phyloP scores from a whole-genome alignment of 2,888 invertebrate genomes.

The Drosophila flavopinicola region DNA sequence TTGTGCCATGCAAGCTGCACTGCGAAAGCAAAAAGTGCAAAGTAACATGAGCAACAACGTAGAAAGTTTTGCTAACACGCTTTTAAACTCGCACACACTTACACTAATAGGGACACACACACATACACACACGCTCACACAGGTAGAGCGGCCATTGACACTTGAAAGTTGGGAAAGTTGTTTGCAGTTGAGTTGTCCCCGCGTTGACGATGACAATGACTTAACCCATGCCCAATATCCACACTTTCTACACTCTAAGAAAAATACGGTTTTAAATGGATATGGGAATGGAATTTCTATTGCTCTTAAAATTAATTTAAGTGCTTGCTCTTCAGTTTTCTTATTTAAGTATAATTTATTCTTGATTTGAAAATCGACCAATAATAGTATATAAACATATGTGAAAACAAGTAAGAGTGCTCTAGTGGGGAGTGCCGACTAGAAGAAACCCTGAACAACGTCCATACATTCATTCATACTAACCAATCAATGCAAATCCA shows the following conservation, averaged over 20 bases:
- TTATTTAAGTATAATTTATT: too few species aligned
- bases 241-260: not conserved
- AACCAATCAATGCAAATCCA: too few species aligned
- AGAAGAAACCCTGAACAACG: too few species aligned
- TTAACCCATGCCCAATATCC: conserved; percentile 18
- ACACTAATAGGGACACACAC: conserved; percentile 8
- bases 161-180: conserved; percentile 52
- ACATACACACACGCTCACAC: conserved; percentile 18
- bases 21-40: conserved; percentile 2
- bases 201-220: conserved; percentile 26
- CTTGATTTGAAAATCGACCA: too few species aligned
- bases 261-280: too few species aligned
- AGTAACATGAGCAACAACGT: conserved; percentile 67
- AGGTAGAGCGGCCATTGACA: conserved; percentile 72
- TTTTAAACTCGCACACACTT: conserved; percentile 57
- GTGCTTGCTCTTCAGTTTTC: too few species aligned
- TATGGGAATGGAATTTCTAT: too few species aligned
- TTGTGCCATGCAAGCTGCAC: conserved; percentile 43
- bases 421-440: too few species aligned
- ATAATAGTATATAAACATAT: too few species aligned
- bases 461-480: too few species aligned
- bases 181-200: conserved; percentile 47
- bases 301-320: too few species aligned
- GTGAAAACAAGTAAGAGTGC: too few species aligned
- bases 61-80: conserved; percentile 72